Evolutionary conservation across 1,140 invertebrate species (phyloP), one percentile per base, ranked within the genome.

Genomic region (Mya arenaria): DNA sequence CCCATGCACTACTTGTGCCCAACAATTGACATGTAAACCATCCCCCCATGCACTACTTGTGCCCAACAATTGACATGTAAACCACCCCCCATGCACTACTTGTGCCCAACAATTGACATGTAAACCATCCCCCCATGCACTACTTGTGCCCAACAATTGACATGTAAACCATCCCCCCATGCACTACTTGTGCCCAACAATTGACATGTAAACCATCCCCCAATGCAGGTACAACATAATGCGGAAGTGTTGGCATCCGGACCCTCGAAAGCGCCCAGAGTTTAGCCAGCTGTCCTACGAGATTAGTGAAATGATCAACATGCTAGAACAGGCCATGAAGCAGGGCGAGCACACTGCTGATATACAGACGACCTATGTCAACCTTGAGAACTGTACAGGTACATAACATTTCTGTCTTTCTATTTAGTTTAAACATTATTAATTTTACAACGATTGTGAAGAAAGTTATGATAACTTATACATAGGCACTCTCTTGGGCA

Each of bases 221-320:
- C n/a, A n/a, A n/a, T n/a, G n/a, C 23, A 84, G 83, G 63, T 84
- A 81, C 52, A 65, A 23, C 44, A 44, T 84, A 15, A 84, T 84
- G 83, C 44, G 71, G 10, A 68, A 75, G 25, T 84, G 83, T 23
- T 84, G 83, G 83, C 55, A 75, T 32, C 63, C 72, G 1, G 52
- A 77, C n/a, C 71, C 65, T 10, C 44, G 48, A 10, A 28, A 75
- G 13, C 77, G 83, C 10, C 83, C 83, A 39, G 32, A 69, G 28
- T 84, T 84, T 36, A 65, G 28, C 17, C 62, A 69, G 19, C 19
- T 84, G n/a, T 62, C 72, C 28, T 62, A 77, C 52, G 83, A 84
- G 41, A 68, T 84, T 19, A 73, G 68, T 23, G 71, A 75, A 28
- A 68, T 84, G 65, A 60, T 84, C 6, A 66, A 52, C 10, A 81